Base-by-base conservation (phyloP, 2,888 invertebrate species). In the Rhagium mordax region DNA sequence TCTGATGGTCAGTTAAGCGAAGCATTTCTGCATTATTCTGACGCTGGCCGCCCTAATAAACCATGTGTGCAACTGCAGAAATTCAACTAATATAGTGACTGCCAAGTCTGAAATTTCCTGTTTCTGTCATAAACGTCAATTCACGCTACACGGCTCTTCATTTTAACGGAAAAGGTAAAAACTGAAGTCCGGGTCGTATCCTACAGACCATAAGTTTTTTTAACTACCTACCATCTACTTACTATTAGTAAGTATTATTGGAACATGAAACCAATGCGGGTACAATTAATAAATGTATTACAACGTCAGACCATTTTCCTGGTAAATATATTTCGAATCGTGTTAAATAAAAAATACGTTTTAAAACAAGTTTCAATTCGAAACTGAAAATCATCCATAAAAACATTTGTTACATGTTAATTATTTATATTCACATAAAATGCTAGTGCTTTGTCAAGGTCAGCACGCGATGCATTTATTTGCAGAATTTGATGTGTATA, bases 71-170 rank as follows among this genome's bases (percentile, higher is more conserved):
- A 83, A 79, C 78, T 81, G 80, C 79, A 82, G 81, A 82, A 83
- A 78, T 81, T 81, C 82, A 81, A 71, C 66, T 75, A 71, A 71
- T 70, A 73, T 70, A 67, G 66, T 55, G 74, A 76, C 79, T 79
- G 81, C 78, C 78, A 80, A 81, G 80, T 84, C 81, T 84, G 85
- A 84, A 84, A 83, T 85, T 85, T 85, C 85, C 85, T 85, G 85
- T 85, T 81, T 80, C 84, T 85, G 84, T 85, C 85, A 85, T 85
- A 85, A 85, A 82, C 83, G 83, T 84, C 84, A 84, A 84, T 85
- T 84, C 84, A 84, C 83, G 84, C 79, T 84, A 80, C 79, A 79
- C 81, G 82, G 77, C 79, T 81, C 77, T 78, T 78, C 75, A 74
- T 80, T 81, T 81, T 82, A 84, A 84, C 84, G 84, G 84, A 84